Conservation (phyloP, 2,888 invertebrate genomes). For the Ormia ochracea region DNA sequence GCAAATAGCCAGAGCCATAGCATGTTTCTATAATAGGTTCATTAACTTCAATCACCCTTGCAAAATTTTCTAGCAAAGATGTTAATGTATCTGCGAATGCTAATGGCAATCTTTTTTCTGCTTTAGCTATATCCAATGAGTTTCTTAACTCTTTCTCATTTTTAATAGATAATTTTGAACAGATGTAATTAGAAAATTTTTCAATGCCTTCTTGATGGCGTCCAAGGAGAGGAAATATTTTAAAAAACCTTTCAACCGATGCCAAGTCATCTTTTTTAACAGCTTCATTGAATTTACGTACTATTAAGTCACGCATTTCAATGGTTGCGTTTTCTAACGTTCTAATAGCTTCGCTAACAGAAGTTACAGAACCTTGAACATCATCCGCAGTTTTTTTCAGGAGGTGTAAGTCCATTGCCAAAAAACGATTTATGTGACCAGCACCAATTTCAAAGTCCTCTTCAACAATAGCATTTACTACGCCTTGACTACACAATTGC, state of each 20-base stretch:
- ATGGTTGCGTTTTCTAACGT: slow-evolving; percentile 85
- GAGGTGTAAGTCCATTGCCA: slow-evolving; percentile 92
- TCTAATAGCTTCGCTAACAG: slow-evolving; percentile 76
- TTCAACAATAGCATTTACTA: slow-evolving; percentile 92
- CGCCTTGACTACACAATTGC: slow-evolving; percentile 97
- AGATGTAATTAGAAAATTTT: slow-evolving; percentile 91
- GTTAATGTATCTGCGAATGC: slow-evolving; percentile 92
- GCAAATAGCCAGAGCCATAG: slow-evolving; percentile 87
- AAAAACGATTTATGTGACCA: slow-evolving; percentile 94
- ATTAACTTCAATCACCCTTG: slow-evolving; percentile 89
- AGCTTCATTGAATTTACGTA: slow-evolving; percentile 92
- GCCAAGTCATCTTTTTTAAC: slow-evolving; percentile 91
- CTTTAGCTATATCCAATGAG: slow-evolving; percentile 81
- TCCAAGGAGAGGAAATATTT: slow-evolving; percentile 95
- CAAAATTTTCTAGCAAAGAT: slow-evolving; percentile 89
- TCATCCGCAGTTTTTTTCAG: slow-evolving; percentile 87
- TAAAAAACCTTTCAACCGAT: slow-evolving; percentile 95
- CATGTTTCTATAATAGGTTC: slow-evolving; percentile 93
- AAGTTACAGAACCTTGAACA: slow-evolving; percentile 80
- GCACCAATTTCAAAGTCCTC: slow-evolving; percentile 98
- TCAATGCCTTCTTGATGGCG: slow-evolving; percentile 93
- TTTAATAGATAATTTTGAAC: slow-evolving; percentile 83
- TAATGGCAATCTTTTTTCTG: slow-evolving; percentile 85
- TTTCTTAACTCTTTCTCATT: slow-evolving; percentile 84
- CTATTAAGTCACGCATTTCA: slow-evolving; percentile 80